Evolutionary conservation across 2,888 invertebrate genomes (phyloP), one percentile per base, ranked within the genome.

Genomic region (Imbricaverruca yamaguchii): DNA sequence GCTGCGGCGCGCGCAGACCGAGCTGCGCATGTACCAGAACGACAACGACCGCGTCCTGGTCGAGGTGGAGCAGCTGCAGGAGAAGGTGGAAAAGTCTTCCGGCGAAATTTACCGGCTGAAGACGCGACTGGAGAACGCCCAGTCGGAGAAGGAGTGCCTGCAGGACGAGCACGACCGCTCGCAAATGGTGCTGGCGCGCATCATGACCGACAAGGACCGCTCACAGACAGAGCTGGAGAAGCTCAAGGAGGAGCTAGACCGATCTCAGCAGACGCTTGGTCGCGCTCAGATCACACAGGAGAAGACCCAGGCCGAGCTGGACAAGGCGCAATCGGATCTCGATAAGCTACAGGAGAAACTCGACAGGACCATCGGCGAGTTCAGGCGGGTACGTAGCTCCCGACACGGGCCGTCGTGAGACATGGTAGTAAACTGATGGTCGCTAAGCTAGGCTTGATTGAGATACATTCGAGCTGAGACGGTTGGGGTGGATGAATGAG

Each of bases 61-160:
- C 61, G 95, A 96, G 87, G 93, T 94, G 0, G 91, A 93, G 80
- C 93, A 92, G 23, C 89, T 96, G 82, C 96, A 96, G 87, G 96
- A 96, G 86, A 96, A 96, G 89, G 88, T 96, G 83, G 96, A 96
- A 87, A 95, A 96, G 89, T 94, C 95, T 81, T 96, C 96, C 88
- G 96, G 96, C 83, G 96, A 97, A 88, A 95, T 97, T 65, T 96
- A 96, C 87, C 92, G 96, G 87, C 90, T 96, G 85, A 96, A 96
- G 88, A 96, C 96, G 69, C 93, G 96, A 87, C 90, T 96, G 86
- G 96, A 96, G 89, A 96, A 96, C 89, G 95, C 96, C 87, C 95
- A 96, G 89, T 94, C 94, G 83, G 96, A 97, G 88, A 95, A 95
- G 87, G 95, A 96, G 86, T 95, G 94, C 87, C 90, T 96, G 84